These are phyloP conservation scores for Helicoverpa zea DNA, from an alignment of 1,140 invertebrate genomes.

Conservation along the genomic window DNA sequence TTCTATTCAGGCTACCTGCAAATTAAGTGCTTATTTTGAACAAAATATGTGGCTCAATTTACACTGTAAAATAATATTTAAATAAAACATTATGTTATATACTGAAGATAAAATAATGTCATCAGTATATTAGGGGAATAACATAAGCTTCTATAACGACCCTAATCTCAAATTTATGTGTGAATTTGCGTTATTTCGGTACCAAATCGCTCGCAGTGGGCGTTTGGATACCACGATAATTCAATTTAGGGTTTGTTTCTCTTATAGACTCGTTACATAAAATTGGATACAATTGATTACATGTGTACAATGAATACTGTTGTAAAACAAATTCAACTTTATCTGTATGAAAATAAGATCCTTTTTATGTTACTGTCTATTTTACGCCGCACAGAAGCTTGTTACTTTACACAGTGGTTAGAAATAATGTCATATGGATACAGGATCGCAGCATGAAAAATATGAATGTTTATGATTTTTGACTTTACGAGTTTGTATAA, in stretches of 20 bases:
- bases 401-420: no score
- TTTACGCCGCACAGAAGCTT: no score
- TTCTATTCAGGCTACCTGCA: no score
- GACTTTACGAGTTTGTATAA: constrained; percentile 5
- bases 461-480: not conserved
- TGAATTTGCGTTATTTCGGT: not conserved
- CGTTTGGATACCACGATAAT: constrained; percentile 16
- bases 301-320: not conserved
- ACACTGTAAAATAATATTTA: no score
- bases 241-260: constrained; percentile 10
- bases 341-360: no score
- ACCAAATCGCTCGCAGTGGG: not conserved
- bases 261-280: not conserved
- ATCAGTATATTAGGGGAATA: not conserved
- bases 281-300: not conserved
- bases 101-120: not conserved
- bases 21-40: no score
- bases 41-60: no score
- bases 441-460: no score
- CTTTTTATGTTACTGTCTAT: no score
- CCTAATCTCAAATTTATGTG: constrained; percentile 26
- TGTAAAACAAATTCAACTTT: not conserved
- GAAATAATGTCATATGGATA: no score
- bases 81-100: not conserved
- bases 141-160: not conserved